phyloP scores from a whole-genome alignment of 2,888 invertebrate genomes.

The Operophtera brumata region DNA sequence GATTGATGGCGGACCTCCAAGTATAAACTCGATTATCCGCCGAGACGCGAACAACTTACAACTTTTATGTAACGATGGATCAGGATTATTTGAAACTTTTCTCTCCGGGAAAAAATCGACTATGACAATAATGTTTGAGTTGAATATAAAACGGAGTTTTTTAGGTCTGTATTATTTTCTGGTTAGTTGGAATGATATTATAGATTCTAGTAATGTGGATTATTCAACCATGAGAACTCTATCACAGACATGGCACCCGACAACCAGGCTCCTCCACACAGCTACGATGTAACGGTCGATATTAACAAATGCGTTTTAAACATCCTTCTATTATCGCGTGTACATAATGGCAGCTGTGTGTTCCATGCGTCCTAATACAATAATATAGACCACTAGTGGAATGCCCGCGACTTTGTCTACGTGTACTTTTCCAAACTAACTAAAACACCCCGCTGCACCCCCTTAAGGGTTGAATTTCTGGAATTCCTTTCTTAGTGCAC shows the following conservation, averaged over 20 bases:
- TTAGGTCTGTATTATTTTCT: neutral
- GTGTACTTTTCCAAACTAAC: no score
- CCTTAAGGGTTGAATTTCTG: no score
- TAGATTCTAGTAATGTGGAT: neutral
- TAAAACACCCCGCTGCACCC: no score
- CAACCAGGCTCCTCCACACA: no score
- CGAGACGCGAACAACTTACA: constrained; percentile 80
- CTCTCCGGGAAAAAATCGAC: constrained; percentile 67
- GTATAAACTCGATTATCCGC: constrained; percentile 81
- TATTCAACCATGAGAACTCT: neutral
- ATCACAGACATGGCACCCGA: neutral
- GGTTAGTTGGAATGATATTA: neutral
- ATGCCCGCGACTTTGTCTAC: no score
- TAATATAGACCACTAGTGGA: no score
- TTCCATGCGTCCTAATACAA: no score
- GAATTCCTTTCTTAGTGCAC: no score
- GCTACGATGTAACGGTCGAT: no score
- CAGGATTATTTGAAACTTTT: constrained; percentile 76
- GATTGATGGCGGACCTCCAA: constrained; percentile 79
- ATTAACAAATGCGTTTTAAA: no score
- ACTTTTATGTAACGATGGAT: constrained; percentile 81
- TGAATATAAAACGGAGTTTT: constrained; percentile 55
- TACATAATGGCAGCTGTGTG: no score
- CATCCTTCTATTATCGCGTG: no score
- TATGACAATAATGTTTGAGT: constrained; percentile 76